phyloP scores from a whole-genome alignment of 2,888 invertebrate species.

The Oxycera nigricornis region DNA sequence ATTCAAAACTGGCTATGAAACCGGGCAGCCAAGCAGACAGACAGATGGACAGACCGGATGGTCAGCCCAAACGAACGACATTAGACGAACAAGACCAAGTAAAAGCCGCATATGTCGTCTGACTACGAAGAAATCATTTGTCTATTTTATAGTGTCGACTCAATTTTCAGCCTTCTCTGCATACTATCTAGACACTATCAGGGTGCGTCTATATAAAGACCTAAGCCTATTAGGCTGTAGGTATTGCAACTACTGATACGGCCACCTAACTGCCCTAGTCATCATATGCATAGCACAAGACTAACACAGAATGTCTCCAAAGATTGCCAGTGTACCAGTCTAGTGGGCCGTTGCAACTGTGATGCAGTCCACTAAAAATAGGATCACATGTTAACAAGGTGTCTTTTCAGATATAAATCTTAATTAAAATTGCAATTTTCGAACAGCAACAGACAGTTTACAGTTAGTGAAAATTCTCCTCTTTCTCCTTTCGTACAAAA shows the following conservation, averaged over 20 bases:
- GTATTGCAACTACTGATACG: neutral
- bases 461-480: conserved; percentile 44
- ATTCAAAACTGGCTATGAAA: neutral
- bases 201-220: conserved; percentile 7
- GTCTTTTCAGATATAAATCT: conserved; percentile 52
- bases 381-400: conserved; percentile 51
- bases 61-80: neutral
- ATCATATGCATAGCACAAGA: neutral
- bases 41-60: neutral
- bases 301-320: neutral
- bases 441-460: conserved; percentile 40
- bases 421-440: conserved; percentile 51
- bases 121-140: conserved; percentile 17
- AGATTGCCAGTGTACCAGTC: neutral
- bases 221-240: neutral
- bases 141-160: conserved; percentile 17
- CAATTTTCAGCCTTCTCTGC: neutral
- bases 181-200: neutral
- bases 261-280: too few species aligned
- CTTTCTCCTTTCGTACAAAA: neutral
- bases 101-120: neutral
- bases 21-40: neutral
- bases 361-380: conserved; percentile 44
- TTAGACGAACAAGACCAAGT: conserved; percentile 5
- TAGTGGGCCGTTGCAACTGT: conserved; percentile 24